phyloP scores from a whole-genome alignment of 2,113 vertebrate species.

The Pollimyrus isidori region DNA sequence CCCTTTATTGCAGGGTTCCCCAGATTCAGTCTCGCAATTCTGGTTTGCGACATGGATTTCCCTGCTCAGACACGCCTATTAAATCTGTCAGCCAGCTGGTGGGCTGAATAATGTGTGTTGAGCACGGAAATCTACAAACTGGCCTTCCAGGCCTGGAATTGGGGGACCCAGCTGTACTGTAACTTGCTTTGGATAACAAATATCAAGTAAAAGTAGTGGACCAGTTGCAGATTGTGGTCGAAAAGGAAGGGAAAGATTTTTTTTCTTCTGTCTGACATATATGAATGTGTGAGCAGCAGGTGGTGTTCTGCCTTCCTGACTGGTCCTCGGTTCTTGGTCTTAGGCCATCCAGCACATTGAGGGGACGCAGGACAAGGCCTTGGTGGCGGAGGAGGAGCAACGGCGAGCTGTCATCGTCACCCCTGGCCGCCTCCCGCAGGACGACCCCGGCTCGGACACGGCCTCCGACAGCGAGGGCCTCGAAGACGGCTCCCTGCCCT shows the following conservation, averaged over 20 bases:
- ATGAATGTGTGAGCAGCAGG: neutral
- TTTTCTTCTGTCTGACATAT: neutral
- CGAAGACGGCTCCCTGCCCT: constrained; percentile 75
- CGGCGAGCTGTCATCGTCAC: constrained; percentile 84
- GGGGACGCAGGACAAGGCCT: constrained; percentile 80
- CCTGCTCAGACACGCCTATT: neutral
- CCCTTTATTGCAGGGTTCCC: neutral
- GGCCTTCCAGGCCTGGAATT: neutral
- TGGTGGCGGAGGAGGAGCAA: constrained; percentile 78
- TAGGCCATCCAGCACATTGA: constrained; percentile 99
- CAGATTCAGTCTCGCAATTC: neutral
- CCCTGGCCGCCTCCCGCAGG: constrained; percentile 58
- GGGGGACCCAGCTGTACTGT: neutral
- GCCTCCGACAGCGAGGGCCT: constrained; percentile 85
- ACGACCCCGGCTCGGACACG: constrained; percentile 75
- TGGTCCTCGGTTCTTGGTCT: neutral
- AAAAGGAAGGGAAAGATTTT: neutral
- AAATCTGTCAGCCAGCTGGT: neutral
- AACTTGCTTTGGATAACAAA: neutral
- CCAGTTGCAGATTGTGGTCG: neutral
- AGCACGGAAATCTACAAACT: neutral
- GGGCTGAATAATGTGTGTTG: neutral
- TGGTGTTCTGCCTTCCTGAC: neutral
- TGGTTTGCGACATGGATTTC: neutral
- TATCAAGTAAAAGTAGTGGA: neutral